A percentile compares a stretch with the other conserved stretches of the same genome.
These are phyloP conservation scores for Pangasius mekongensis DNA, from an alignment of 2,797 vertebrate genomes.

Conservation along the genomic window DNA sequence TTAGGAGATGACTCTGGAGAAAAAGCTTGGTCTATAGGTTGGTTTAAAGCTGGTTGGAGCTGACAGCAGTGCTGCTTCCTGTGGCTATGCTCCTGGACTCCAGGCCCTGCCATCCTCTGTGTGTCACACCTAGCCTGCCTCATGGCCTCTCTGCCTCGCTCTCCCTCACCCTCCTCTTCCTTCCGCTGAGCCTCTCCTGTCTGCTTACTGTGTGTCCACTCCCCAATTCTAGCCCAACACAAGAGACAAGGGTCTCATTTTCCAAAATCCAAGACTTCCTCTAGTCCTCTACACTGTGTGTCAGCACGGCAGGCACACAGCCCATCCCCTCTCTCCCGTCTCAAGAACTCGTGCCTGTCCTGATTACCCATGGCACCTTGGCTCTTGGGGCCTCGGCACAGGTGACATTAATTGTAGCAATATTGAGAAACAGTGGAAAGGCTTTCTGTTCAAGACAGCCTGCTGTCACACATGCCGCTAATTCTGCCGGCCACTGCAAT, in stretches of 20 bases:
- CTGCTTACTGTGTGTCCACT: conserved; percentile 50
- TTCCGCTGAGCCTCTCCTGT: conserved; percentile 54
- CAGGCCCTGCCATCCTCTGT: conserved; percentile 61
- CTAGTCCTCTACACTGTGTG: conserved; percentile 39
- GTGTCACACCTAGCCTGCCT: conserved; percentile 64
- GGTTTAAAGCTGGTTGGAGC: conserved; percentile 68
- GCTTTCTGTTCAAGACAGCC: conserved; percentile 62
- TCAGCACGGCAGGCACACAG: conserved; percentile 69
- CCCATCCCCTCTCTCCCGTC: conserved; percentile 64
- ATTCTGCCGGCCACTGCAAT: conserved; percentile 59
- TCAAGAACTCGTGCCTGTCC: conserved; percentile 67
- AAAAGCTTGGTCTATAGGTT: conserved; percentile 57
- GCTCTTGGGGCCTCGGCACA: conserved; percentile 73
- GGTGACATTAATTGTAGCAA: conserved; percentile 73
- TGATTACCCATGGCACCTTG: conserved; percentile 79
- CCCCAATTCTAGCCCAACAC: conserved; percentile 41
- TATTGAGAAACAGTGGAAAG: conserved; percentile 66
- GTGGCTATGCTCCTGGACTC: conserved; percentile 70
- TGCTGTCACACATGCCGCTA: conserved; percentile 64
- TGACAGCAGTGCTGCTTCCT: conserved; percentile 75
- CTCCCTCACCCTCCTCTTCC: conserved; percentile 54
- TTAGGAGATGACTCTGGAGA: conserved; percentile 39
- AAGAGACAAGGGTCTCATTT: conserved; percentile 55
- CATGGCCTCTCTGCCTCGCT: conserved; percentile 46
- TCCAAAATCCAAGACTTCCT: conserved; percentile 58